Evolutionary conservation across 2,888 invertebrate genomes (phyloP).

Genomic region (Autographa pulchrina): DNA sequence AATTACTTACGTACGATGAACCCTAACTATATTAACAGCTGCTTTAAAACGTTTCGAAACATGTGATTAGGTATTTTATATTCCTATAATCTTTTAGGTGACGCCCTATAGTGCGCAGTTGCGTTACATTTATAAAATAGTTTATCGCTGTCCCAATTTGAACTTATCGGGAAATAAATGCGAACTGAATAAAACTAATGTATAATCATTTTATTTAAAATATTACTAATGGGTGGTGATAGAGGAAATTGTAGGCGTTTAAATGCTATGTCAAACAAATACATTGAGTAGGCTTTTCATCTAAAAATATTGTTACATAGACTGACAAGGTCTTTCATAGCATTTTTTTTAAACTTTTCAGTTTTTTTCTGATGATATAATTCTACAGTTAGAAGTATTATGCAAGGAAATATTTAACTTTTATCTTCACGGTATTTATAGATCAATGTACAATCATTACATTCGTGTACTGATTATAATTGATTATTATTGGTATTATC

Average conservation of each 20-base stretch:
- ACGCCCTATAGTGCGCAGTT: slow-evolving; percentile 9
- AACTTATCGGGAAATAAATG: slow-evolving; percentile 9
- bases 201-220: too few species aligned
- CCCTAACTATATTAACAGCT: not conserved
- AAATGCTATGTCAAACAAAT: too few species aligned
- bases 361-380: too few species aligned
- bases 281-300: too few species aligned
- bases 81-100: not conserved
- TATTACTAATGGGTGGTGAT: too few species aligned
- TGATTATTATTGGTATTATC: not conserved
- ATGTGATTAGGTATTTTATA: not conserved
- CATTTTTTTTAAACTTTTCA: too few species aligned
- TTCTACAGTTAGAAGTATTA: too few species aligned
- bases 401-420: too few species aligned
- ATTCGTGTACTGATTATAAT: too few species aligned
- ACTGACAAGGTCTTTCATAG: too few species aligned
- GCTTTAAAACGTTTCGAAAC: not conserved
- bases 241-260: too few species aligned
- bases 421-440: not conserved
- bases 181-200: not conserved
- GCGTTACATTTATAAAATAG: not conserved
- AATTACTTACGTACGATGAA: not conserved
- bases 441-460: not conserved
- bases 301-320: too few species aligned
- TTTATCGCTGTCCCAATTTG: slow-evolving; percentile 17